Percentiles rank a stretch among this genome's conserved stretches.
Conservation (phyloP, 2,113 vertebrate genomes). For the Malurus cyaneus region DNA sequence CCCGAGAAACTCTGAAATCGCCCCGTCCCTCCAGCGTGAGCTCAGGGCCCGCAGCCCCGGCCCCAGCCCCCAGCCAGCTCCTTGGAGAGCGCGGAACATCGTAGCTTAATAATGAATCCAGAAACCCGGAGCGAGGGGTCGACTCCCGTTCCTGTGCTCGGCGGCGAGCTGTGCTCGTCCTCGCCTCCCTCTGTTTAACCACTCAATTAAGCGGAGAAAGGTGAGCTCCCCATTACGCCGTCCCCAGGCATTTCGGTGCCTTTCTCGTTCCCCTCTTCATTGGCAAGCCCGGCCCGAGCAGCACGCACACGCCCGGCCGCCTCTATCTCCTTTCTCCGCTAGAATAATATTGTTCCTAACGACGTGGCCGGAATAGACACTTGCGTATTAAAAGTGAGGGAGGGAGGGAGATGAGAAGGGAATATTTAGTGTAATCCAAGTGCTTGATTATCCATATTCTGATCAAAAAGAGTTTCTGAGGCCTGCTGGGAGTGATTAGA, state of each 20-base stretch:
- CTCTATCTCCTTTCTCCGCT: constrained; percentile 68
- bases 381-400: constrained; percentile 78
- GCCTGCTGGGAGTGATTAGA: constrained; percentile 86
- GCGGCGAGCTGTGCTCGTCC: constrained; percentile 22
- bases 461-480: constrained; percentile 84
- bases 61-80: background rate
- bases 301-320: constrained; percentile 74
- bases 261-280: constrained; percentile 76
- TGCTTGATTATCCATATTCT: constrained; percentile 89
- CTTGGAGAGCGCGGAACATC: background rate
- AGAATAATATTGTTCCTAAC: constrained; percentile 84
- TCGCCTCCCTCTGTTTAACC: constrained; percentile 46
- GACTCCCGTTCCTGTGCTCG: background rate
- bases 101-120: background rate
- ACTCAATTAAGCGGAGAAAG: constrained; percentile 58
- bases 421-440: constrained; percentile 80
- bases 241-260: constrained; percentile 58
- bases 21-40: background rate
- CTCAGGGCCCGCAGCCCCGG: background rate
- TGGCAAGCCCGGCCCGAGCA: constrained; percentile 75
- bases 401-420: constrained; percentile 69
- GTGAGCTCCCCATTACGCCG: constrained; percentile 25
- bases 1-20: background rate
- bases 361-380: constrained; percentile 88
- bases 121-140: constrained; percentile 18